Evolutionary conservation across 2,888 invertebrate species (phyloP).

Genomic region (Apodemia mormo): DNA sequence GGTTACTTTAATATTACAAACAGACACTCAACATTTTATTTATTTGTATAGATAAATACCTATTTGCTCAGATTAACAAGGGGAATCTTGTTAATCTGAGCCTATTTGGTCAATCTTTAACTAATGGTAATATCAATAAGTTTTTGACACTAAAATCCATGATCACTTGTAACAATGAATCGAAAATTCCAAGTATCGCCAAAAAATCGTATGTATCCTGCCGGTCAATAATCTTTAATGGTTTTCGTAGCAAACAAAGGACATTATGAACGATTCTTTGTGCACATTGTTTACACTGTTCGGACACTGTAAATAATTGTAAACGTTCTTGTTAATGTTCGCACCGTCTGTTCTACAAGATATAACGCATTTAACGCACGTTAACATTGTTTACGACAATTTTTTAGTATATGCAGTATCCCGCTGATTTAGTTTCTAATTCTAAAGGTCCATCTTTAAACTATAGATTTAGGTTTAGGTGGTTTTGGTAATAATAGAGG

Average conservation of each 20-base stretch:
- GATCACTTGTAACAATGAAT: neutral
- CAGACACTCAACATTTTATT: no score
- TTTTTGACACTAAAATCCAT: neutral
- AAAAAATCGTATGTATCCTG: neutral
- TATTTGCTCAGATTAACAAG: no score
- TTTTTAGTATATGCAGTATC: conserved; percentile 33
- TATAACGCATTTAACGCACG: conserved; percentile 58
- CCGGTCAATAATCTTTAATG: conserved; percentile 70
- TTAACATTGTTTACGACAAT: conserved; percentile 40
- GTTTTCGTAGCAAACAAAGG: conserved; percentile 68
- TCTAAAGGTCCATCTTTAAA: no score
- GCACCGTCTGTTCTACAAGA: conserved; percentile 57
- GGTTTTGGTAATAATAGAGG: no score
- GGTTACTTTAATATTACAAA: no score
- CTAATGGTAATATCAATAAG: no score
- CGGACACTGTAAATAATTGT: conserved; percentile 41
- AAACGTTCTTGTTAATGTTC: conserved; percentile 58
- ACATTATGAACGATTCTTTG: conserved; percentile 49
- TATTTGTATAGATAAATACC: no score
- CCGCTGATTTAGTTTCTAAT: conserved; percentile 33
- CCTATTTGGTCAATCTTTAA: no score
- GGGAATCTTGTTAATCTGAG: no score
- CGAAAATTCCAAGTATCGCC: neutral
- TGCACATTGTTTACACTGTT: conserved; percentile 58
- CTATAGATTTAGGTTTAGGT: no score